Evolutionary conservation across 2,113 vertebrate genomes (phyloP).

Genomic region (Pholis gunnellus): DNA sequence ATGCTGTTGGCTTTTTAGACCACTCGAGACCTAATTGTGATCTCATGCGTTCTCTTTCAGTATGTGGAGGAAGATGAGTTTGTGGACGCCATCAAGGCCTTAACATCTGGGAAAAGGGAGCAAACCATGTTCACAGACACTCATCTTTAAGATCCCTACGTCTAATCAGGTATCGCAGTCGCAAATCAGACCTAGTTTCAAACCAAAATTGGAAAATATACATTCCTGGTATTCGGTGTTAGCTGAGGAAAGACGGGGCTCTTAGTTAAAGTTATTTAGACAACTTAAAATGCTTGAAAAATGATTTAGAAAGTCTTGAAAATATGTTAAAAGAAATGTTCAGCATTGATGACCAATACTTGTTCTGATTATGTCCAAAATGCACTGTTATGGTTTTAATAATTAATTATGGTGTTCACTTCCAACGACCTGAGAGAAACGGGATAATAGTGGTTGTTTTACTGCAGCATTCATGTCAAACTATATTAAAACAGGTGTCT

Average conservation of each 20-base stretch:
- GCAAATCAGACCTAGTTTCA: background rate
- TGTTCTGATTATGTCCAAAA: background rate
- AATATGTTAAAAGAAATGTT: background rate
- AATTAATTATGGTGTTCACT: background rate
- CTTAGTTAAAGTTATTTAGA: background rate
- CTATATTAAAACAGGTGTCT: background rate
- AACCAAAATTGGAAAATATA: constrained; percentile 1
- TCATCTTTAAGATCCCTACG: constrained; percentile 52
- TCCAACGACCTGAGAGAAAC: background rate
- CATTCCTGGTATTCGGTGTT: background rate
- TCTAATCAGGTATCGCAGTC: constrained; percentile 28
- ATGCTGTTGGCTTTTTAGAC: background rate
- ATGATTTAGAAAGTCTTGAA: background rate
- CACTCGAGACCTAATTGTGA: background rate
- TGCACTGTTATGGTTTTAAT: background rate
- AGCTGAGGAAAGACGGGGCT: background rate
- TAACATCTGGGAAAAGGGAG: constrained; percentile 92
- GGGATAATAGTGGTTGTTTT: background rate
- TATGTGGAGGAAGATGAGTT: constrained; percentile 92
- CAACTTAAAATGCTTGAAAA: background rate
- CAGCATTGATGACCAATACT: background rate
- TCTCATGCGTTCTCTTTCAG: constrained; percentile 77
- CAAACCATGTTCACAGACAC: constrained; percentile 92
- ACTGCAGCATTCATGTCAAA: background rate
- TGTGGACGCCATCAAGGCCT: constrained; percentile 90